A percentile compares a stretch with the other conserved stretches of the same genome.
phyloP scores from a whole-genome alignment of 2,888 invertebrate genomes.

The Serrognathus titanus region DNA sequence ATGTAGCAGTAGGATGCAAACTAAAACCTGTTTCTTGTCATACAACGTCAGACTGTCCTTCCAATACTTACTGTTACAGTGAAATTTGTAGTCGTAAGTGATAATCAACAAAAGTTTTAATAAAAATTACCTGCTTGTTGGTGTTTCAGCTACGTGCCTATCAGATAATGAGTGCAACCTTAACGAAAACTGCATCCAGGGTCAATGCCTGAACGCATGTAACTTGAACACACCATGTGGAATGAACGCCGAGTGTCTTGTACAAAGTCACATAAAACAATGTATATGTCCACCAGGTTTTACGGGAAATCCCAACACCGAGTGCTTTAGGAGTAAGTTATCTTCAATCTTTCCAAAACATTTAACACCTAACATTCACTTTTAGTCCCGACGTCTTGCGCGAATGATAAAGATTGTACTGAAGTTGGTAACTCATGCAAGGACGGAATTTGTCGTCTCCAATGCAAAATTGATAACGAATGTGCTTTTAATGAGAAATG shows the following conservation, averaged over 20 bases:
- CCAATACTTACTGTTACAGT: slow-evolving; percentile 78
- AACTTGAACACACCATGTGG: slow-evolving; percentile 74
- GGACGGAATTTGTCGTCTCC: slow-evolving; percentile 78
- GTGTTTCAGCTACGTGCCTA: slow-evolving; percentile 65
- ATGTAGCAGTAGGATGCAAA: slow-evolving; percentile 67
- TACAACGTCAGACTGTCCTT: slow-evolving; percentile 69
- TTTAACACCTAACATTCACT: neutral
- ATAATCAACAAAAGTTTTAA: slow-evolving; percentile 13
- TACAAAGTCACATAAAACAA: slow-evolving; percentile 68
- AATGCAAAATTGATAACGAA: slow-evolving; percentile 71
- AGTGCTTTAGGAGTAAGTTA: slow-evolving; percentile 77
- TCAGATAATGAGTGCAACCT: slow-evolving; percentile 75
- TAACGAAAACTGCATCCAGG: slow-evolving; percentile 75
- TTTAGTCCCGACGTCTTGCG: slow-evolving; percentile 74
- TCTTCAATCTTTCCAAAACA: neutral
- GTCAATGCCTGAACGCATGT: slow-evolving; percentile 81
- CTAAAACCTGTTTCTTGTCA: slow-evolving; percentile 71
- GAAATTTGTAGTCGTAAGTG: slow-evolving; percentile 76
- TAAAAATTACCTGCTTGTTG: neutral
- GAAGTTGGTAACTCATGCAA: slow-evolving; percentile 66
- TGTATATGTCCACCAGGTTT: slow-evolving; percentile 83
- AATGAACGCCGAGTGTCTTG: slow-evolving; percentile 74
- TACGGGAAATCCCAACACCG: slow-evolving; percentile 78
- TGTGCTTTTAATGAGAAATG: slow-evolving; percentile 91
- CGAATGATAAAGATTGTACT: slow-evolving; percentile 65